Conservation (phyloP, 2,888 invertebrate species). For the Aphrophora alni region DNA sequence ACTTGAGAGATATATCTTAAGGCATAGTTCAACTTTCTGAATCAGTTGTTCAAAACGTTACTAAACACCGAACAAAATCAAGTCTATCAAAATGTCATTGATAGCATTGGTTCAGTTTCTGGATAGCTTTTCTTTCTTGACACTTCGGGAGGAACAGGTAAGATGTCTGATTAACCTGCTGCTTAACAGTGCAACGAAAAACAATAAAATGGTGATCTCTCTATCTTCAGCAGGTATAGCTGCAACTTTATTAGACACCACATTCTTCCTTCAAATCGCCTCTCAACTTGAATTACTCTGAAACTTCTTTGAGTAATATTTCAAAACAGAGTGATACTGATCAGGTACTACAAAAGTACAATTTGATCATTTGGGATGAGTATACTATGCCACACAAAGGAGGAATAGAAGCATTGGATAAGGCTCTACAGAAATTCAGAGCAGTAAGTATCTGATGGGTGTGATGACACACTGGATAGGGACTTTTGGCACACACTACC, state of each 20-base stretch:
- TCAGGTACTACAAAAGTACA: background rate
- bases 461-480: background rate
- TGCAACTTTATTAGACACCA: background rate
- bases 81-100: background rate
- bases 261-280: constrained; percentile 16
- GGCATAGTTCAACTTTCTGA: background rate
- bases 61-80: background rate
- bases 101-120: background rate
- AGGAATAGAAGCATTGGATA: constrained; percentile 15
- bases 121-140: constrained; percentile 25
- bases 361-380: constrained; percentile 12
- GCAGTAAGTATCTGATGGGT: constrained; percentile 2
- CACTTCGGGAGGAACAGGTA: constrained; percentile 21
- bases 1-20: background rate
- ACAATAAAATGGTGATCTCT: constrained; percentile 10
- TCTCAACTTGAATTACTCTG: constrained; percentile 7
- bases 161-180: constrained; percentile 13
- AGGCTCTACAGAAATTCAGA: constrained; percentile 2
- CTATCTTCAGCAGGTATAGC: constrained; percentile 3
- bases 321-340: background rate
- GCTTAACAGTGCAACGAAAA: constrained; percentile 7
- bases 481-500: constrained; percentile 19
- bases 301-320: constrained; percentile 1
- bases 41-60: background rate
- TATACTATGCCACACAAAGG: constrained; percentile 12